Evolutionary conservation across 2,888 invertebrate species (phyloP), one percentile per base, ranked within the genome.

Genomic region (Drosophila macrothrix): DNA sequence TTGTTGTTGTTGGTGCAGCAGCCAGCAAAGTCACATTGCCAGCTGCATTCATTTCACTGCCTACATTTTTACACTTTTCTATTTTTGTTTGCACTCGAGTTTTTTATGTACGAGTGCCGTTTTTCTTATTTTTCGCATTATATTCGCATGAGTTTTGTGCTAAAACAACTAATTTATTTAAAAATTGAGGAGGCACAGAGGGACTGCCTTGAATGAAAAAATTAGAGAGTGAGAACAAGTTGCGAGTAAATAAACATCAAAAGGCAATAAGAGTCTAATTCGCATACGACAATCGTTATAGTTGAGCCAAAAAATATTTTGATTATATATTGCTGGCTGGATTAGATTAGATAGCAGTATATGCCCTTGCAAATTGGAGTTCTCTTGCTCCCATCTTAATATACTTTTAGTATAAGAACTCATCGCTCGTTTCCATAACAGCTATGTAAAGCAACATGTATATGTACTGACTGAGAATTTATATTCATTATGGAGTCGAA

Each of bases 51-150:
- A 62, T 65, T 80, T 54, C 64, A 61, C 64, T 53, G 77, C 53
- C 61, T 76, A 76, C 71, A 80, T 73, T 81, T 80, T 78, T 58
- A 64, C 54, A 73, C 60, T 81, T 76, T 78, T 78, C 78, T 78
- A 79, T 80, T 80, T 79, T 73, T 67, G 69, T 78, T 82, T 67
- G 73, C 73, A 68, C 37, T 68, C 63, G 56, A 78, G 78, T 78
- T 71, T 80, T 78, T 72, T 76, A 78, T 68, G 65, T 68, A 58
- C 64, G 50, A 61, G 61, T 39, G 39, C 33, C 55, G 41, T 43
- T 50, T 60, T 28, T 67, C 54, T 64, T 66, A 62, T 46, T 22
- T 29, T 54, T 46, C 39, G 22, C 22, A 31, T 16, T 35, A 10
- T 22, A 33, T 60, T 67, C 37, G 16, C 31, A 19, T 41, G 25